phyloP scores from a whole-genome alignment of 2,113 vertebrate species.

The Anhinga anhinga region DNA sequence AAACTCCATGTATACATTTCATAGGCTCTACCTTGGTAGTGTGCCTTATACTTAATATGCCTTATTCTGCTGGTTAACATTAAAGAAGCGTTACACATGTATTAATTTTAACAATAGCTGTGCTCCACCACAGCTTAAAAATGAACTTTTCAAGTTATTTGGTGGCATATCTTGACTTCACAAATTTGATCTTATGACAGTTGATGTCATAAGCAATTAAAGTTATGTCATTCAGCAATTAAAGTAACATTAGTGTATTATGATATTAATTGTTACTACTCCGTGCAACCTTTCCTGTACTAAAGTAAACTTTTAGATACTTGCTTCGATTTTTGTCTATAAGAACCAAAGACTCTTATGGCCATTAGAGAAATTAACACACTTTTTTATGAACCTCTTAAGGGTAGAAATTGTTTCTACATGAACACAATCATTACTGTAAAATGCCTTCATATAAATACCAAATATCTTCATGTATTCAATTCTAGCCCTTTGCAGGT shows the following conservation, averaged over 20 bases:
- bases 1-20: neutral
- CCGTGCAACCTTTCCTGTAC: neutral
- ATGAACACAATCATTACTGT: neutral
- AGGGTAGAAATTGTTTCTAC: neutral
- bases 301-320: neutral
- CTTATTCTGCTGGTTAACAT: neutral
- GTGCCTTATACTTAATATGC: neutral
- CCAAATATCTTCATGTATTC: fast-evolving
- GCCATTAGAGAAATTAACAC: neutral
- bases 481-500: neutral
- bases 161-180: neutral
- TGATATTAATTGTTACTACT: neutral
- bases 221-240: neutral
- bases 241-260: neutral
- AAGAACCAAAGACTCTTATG: neutral
- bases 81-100: neutral
- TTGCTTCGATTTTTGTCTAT: neutral
- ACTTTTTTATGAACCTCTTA: neutral
- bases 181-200: neutral
- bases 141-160: neutral
- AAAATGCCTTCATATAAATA: neutral
- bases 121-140: neutral
- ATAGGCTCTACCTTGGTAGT: neutral
- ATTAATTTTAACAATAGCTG: neutral
- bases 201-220: neutral